These are phyloP conservation scores for Anguilla pacifica DNA, from an alignment of 2,797 vertebrate species.

Conservation along the genomic window DNA sequence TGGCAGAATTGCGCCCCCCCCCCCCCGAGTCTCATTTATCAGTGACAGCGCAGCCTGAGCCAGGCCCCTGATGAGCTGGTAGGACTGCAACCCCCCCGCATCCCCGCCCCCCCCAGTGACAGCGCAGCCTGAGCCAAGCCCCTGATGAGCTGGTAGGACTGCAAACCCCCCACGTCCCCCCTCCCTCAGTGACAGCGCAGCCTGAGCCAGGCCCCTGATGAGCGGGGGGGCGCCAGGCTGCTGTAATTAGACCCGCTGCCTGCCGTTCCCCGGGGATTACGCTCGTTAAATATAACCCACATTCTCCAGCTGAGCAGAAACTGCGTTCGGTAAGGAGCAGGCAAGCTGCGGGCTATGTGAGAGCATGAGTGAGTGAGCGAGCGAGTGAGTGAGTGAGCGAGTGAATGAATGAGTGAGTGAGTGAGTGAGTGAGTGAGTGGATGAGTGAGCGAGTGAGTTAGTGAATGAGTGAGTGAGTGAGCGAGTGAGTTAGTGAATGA, in stretches of 20 bases:
- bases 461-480: too few relatives aligned
- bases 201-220: background rate
- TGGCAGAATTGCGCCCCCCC: too few relatives aligned
- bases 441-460: too few relatives aligned
- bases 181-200: background rate
- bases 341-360: too few relatives aligned
- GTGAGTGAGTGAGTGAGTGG: too few relatives aligned
- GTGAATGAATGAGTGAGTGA: too few relatives aligned
- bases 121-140: too few relatives aligned
- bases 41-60: background rate
- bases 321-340: background rate
- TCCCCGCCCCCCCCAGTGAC: background rate
- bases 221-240: background rate
- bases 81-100: background rate
- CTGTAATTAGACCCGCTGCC: conserved; percentile 7
- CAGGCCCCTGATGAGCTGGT: background rate
- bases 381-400: too few relatives aligned
- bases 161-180: background rate
- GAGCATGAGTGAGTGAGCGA: too few relatives aligned
- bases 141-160: background rate
- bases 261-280: conserved; percentile 6
- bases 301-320: conserved; percentile 10
- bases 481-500: too few relatives aligned
- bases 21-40: background rate
- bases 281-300: conserved; percentile 20